Conservation (phyloP, 2,113 vertebrate species). For the Phylloscopus trochiloides region DNA sequence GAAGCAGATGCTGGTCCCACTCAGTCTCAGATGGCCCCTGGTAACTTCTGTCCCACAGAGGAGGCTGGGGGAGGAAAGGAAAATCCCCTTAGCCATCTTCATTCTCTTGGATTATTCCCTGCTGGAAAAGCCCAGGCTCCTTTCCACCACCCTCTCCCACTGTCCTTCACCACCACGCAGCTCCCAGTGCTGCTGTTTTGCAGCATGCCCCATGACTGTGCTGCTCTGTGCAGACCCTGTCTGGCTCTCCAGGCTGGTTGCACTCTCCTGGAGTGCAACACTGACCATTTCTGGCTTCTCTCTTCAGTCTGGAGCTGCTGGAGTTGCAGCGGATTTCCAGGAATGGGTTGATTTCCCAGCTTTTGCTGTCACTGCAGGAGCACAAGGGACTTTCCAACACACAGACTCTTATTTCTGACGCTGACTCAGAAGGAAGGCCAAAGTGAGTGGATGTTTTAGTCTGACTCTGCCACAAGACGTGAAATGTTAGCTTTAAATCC, state of each 20-base stretch:
- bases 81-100: not conserved
- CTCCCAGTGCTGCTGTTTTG: not conserved
- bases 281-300: not conserved
- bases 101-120: not conserved
- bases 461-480: not conserved
- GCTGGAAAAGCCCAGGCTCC: not conserved
- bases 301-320: not conserved
- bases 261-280: not conserved
- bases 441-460: not conserved
- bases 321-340: conserved; percentile 13
- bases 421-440: not conserved
- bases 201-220: rapidly evolving
- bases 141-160: not conserved
- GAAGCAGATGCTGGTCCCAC: not conserved
- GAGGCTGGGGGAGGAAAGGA: not conserved
- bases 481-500: not conserved
- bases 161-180: not conserved
- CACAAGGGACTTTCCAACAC: not conserved
- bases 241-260: rapidly evolving
- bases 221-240: not conserved
- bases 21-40: not conserved
- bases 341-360: not conserved
- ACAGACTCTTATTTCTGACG: not conserved
- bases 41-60: not conserved
- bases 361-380: not conserved